A percentile compares a stretch with the other conserved stretches of the same genome.
Conservation (phyloP, 1,140 invertebrate species). For the Glossosoma conforme region DNA sequence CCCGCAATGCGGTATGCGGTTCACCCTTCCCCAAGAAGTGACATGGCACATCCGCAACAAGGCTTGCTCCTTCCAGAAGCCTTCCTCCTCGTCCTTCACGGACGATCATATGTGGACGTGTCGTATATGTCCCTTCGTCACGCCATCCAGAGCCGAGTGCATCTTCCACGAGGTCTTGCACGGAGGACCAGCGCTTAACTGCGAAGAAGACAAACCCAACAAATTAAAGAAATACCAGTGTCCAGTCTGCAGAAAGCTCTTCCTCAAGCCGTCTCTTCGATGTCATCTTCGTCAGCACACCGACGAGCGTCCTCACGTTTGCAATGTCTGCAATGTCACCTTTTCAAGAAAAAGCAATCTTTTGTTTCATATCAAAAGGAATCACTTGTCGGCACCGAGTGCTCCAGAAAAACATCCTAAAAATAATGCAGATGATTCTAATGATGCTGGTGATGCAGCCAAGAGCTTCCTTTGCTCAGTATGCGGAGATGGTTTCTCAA, state of each 20-base stretch:
- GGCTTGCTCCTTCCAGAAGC: slow-evolving; percentile 46
- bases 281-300: slow-evolving; percentile 69
- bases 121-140: slow-evolving; percentile 43
- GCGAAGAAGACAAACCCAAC: slow-evolving; percentile 13
- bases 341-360: slow-evolving; percentile 64
- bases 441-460: slow-evolving; percentile 13
- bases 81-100: slow-evolving; percentile 3
- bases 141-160: slow-evolving; percentile 53
- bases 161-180: slow-evolving; percentile 63
- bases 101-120: slow-evolving; percentile 41
- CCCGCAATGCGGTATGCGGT: slow-evolving; percentile 60
- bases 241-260: slow-evolving; percentile 62
- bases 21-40: slow-evolving; percentile 67
- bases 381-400: slow-evolving; percentile 37
- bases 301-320: slow-evolving; percentile 71
- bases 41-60: slow-evolving; percentile 60
- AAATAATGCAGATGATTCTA: slow-evolving; percentile 1
- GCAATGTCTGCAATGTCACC: slow-evolving; percentile 52
- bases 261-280: slow-evolving; percentile 62
- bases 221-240: slow-evolving; percentile 54
- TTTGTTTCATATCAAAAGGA: slow-evolving; percentile 49
- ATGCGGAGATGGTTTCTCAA: slow-evolving; percentile 57
- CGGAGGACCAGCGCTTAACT: slow-evolving; percentile 35
- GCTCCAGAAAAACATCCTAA: background rate
- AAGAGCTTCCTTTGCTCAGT: slow-evolving; percentile 51